Base-by-base conservation (phyloP, 2,888 invertebrate species). In the Rhimphoctona megacephalus region DNA sequence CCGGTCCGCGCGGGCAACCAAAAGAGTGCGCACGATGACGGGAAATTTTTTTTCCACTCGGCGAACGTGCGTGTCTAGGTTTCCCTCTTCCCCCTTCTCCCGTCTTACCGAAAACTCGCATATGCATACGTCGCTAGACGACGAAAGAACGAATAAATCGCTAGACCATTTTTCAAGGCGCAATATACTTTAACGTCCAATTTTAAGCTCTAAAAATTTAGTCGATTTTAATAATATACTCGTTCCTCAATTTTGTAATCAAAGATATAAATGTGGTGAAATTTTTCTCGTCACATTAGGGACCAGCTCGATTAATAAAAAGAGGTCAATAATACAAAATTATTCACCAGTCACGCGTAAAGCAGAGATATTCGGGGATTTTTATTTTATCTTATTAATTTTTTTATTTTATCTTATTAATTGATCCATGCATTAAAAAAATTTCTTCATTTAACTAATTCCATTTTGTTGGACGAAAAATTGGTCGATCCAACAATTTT, bases 1-100 rank as follows among this genome's bases (percentile, higher is more conserved):
- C 87, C 87, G 86, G 87, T 86, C 87, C 86, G 87, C 84, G 82
- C 83, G 82, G 78, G 81, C 82, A 72, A 69, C 73, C 22, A 30
- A 72, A 61, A 80, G 54, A 57, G 74, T 64, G 84, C 74, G 85
- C 84, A 66, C 82, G 81, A 77, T 83, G 84, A 86, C 76, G 81
- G 70, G 76, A 79, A 77, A 80, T 54, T 57, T 87, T 78, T 83
- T 67, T 69, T 61, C 61, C 30, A 70, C 57, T 72, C 77, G 70
- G 64, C 72, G 49, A 76, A 76, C 66, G 72, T 52, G 11, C 70
- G 70, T 72, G 70, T 46, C 30, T 61, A 33, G 54, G 70, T 54
- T 85, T 82, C 33, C 36, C 57, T 25, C 67, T 61, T 33, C 25
- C 67, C 69, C 22, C 61, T 7, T 49, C 43, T 33, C 22, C 36